Percentiles rank a stretch among this genome's conserved stretches.
Conservation (phyloP, 2,888 invertebrate genomes). For the Cotesia congregata region DNA sequence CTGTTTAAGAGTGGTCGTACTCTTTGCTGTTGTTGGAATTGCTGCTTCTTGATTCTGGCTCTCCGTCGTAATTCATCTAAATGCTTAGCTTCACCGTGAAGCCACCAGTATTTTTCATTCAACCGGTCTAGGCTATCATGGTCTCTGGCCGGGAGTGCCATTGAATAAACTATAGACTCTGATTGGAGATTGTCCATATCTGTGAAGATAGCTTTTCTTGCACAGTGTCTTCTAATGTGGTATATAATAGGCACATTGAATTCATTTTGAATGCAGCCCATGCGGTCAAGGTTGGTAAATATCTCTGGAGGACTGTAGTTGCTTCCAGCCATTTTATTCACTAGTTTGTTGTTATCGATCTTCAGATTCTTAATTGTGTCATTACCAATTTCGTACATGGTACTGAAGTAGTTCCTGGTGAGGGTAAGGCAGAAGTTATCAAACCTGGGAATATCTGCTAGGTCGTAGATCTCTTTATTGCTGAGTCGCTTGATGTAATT, state of each 20-base stretch:
- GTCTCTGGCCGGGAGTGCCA: not conserved
- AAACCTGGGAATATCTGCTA: not conserved
- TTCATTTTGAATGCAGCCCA: not conserved
- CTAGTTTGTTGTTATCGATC: not conserved
- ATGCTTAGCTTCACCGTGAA: not conserved
- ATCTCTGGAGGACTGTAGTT: not conserved
- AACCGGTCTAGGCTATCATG: not conserved
- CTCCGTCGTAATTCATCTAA: not conserved
- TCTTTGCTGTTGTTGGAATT: not conserved
- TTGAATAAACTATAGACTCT: not conserved
- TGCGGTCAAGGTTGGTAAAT: not conserved
- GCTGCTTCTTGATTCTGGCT: not conserved
- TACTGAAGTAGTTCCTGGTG: not conserved
- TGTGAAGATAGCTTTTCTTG: not conserved
- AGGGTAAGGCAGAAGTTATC: not conserved
- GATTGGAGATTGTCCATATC: not conserved
- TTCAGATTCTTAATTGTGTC: not conserved
- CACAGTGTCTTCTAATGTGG: constrained; percentile 1
- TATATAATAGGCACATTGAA: not conserved
- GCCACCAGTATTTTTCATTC: not conserved
- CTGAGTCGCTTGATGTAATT: not conserved
- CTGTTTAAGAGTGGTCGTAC: not conserved
- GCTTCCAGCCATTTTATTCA: not conserved
- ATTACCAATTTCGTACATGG: not conserved
- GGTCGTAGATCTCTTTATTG: not conserved